These are phyloP conservation scores for Euwallacea similis DNA, from an alignment of 1,140 invertebrate genomes.

Conservation along the genomic window DNA sequence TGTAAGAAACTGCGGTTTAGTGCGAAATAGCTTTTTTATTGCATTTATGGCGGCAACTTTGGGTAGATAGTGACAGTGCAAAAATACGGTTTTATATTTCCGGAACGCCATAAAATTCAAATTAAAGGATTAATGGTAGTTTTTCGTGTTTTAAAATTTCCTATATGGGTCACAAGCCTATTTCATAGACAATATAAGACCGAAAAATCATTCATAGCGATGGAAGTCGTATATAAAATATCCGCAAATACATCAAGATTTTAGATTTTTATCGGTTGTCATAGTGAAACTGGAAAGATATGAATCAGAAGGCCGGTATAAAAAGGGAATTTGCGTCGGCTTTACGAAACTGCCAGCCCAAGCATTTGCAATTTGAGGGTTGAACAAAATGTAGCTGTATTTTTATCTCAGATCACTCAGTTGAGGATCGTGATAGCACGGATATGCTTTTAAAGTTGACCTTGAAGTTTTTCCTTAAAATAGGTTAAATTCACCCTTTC, in stretches of 20 bases:
- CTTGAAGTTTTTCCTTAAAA: too few species aligned
- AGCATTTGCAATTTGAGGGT: conserved; percentile 12
- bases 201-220: neutral
- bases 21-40: conserved; percentile 27
- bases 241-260: conserved; percentile 1
- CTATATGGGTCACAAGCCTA: too few species aligned
- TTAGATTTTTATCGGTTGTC: conserved; percentile 17
- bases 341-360: conserved; percentile 14
- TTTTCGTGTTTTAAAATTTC: neutral
- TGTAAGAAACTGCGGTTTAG: conserved; percentile 27
- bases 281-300: conserved; percentile 12
- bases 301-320: conserved; percentile 9
- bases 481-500: too few species aligned
- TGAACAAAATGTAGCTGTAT: conserved; percentile 14
- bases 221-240: neutral
- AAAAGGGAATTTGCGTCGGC: conserved; percentile 20
- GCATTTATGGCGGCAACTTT: conserved; percentile 25
- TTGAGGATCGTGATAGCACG: neutral
- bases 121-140: conserved; percentile 24
- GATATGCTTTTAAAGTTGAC: too few species aligned
- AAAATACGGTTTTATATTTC: conserved; percentile 28
- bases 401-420: conserved; percentile 8
- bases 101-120: conserved; percentile 17
- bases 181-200: neutral
- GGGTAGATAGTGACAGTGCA: conserved; percentile 27